Conservation (phyloP, 2,113 vertebrate species). For the Scartelaos histophorus region DNA sequence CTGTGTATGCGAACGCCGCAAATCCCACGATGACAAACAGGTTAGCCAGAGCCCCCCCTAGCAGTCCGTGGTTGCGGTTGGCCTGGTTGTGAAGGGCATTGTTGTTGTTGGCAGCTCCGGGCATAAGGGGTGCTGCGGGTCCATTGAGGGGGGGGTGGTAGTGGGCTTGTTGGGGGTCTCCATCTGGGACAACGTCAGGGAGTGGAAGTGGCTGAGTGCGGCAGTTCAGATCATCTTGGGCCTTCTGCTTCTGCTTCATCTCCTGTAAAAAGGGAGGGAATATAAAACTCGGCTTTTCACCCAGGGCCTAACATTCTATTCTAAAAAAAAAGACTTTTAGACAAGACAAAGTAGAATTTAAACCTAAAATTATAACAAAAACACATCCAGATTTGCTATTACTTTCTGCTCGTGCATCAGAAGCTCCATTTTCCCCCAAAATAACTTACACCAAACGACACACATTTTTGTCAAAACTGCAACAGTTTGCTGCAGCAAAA, state of each 20-base stretch:
- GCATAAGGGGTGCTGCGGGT: conserved; percentile 59
- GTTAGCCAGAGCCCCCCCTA: conserved; percentile 95
- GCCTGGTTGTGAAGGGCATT: conserved; percentile 82
- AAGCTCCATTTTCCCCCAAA: no score
- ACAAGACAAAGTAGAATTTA: no score
- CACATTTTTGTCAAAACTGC: no score
- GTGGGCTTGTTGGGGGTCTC: conserved; percentile 85
- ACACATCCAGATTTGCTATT: no score
- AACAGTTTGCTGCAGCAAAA: no score
- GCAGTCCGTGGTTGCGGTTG: conserved; percentile 95
- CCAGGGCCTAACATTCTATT: no score
- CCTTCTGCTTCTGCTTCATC: conserved; percentile 93
- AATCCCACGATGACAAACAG: conserved; percentile 98
- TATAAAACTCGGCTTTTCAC: neutral
- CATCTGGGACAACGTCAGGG: conserved; percentile 91
- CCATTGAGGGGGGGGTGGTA: conserved; percentile 84
- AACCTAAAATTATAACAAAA: no score
- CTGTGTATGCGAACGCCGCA: conserved; percentile 97
- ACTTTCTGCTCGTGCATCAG: no score
- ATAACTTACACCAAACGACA: no score
- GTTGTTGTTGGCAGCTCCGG: conserved; percentile 34
- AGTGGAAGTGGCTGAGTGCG: conserved; percentile 88
- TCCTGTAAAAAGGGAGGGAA: conserved; percentile 72
- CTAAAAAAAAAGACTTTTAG: no score
- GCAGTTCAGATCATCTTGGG: conserved; percentile 86